Conservation (phyloP, 2,113 vertebrate species). For the Kryptolebias marmoratus region DNA sequence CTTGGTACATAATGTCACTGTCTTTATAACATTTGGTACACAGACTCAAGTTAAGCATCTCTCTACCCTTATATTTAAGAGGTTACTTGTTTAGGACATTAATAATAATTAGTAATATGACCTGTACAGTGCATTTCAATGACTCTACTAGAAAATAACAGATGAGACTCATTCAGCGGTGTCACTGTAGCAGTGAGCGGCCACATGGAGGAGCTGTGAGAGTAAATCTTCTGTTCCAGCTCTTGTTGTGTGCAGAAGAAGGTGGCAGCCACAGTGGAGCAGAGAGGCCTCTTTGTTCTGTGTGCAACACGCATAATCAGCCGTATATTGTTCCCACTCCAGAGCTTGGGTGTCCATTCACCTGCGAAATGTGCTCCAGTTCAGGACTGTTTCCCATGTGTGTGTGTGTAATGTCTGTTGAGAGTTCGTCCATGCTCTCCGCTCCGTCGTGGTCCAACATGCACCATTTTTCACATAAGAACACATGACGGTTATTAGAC, state of each 20-base stretch:
- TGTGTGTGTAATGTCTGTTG: neutral
- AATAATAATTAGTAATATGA: constrained; percentile 54
- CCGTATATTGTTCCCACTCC: constrained; percentile 27
- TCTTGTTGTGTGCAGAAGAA: constrained; percentile 34
- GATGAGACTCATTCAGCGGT: constrained; percentile 47
- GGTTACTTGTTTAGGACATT: constrained; percentile 64
- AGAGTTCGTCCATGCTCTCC: constrained; percentile 8
- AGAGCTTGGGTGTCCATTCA: constrained; percentile 3
- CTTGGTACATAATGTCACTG: constrained; percentile 57
- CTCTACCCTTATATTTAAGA: constrained; percentile 66
- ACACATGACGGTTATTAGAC: constrained; percentile 31
- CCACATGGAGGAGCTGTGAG: constrained; percentile 59
- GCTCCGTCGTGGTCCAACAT: constrained; percentile 46
- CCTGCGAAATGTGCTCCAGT: constrained; percentile 8
- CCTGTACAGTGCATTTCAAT: constrained; percentile 72
- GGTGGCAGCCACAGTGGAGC: constrained; percentile 37
- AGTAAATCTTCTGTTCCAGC: constrained; percentile 21
- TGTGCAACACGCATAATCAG: neutral
- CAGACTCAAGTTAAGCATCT: constrained; percentile 61
- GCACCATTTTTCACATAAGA: constrained; percentile 42
- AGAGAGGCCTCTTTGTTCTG: constrained; percentile 26
- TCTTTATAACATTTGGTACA: constrained; percentile 72
- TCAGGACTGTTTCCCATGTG: neutral
- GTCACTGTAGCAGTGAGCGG: constrained; percentile 37
- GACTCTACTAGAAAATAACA: constrained; percentile 56